A percentile compares a stretch with the other conserved stretches of the same genome.
Evolutionary conservation across 1,140 invertebrate species (phyloP).

Genomic region (Macrocentrus cingulum): DNA sequence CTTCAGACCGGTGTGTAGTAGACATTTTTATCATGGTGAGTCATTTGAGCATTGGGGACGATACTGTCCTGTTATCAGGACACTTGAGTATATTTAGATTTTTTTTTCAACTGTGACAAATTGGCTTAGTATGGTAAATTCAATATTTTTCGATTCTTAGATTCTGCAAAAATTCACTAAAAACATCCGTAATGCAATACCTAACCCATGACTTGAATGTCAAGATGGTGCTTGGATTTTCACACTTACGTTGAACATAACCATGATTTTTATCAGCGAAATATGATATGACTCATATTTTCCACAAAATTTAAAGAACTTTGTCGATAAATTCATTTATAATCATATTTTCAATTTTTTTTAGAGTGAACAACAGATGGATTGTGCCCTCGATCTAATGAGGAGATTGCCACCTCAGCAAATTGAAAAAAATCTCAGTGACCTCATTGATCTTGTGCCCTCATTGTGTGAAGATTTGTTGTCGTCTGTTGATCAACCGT

Average conservation of each 20-base stretch:
- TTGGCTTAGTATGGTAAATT: too few species aligned
- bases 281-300: slow-evolving; percentile 3
- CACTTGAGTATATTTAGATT: neutral
- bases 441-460: slow-evolving; percentile 96
- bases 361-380: slow-evolving; percentile 95
- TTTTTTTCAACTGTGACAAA: neutral
- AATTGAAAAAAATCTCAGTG: slow-evolving; percentile 97
- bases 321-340: slow-evolving; percentile 4
- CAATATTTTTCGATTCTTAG: neutral
- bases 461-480: slow-evolving; percentile 94
- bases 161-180: slow-evolving; percentile 13
- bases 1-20: neutral
- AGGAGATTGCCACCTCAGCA: slow-evolving; percentile 96
- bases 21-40: slow-evolving; percentile 40
- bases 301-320: neutral
- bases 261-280: slow-evolving; percentile 19
- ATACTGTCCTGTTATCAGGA: slow-evolving; percentile 16
- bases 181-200: slow-evolving; percentile 27
- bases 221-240: slow-evolving; percentile 38
- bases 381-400: slow-evolving; percentile 98
- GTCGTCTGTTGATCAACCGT: slow-evolving; percentile 96
- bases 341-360: slow-evolving; percentile 48
- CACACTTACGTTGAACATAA: slow-evolving; percentile 17
- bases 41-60: slow-evolving; percentile 26
- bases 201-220: slow-evolving; percentile 35